phyloP scores from a whole-genome alignment of 2,888 invertebrate genomes.

The Cerceris rybyensis region DNA sequence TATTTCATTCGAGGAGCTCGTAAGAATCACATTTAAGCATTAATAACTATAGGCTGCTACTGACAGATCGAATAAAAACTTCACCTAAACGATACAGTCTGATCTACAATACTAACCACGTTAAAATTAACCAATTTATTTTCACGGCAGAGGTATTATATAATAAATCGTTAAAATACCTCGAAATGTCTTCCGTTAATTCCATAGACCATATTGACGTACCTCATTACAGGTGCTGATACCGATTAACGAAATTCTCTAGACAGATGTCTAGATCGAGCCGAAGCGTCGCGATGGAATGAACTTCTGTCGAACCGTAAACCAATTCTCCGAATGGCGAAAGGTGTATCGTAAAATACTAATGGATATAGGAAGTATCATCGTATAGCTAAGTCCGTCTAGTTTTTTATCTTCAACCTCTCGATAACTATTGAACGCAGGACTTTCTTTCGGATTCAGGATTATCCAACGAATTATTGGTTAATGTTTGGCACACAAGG shows the following conservation, averaged over 20 bases:
- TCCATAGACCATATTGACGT: no score
- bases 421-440: background rate
- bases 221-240: background rate
- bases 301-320: slow-evolving; percentile 2
- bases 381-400: background rate
- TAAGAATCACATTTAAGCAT: no score
- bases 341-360: slow-evolving; percentile 4
- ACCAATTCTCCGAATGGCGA: slow-evolving; percentile 18
- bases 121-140: no score
- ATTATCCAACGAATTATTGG: background rate
- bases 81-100: no score
- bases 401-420: background rate
- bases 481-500: background rate
- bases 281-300: background rate
- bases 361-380: background rate
- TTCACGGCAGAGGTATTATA: no score
- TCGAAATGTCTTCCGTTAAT: no score
- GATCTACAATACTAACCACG: no score
- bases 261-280: background rate
- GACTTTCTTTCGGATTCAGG: background rate
- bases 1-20: no score
- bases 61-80: no score
- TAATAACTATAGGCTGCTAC: no score
- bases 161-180: no score
- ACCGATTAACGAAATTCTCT: background rate